phyloP scores from a whole-genome alignment of 2,113 vertebrate genomes.

The Syngnathus scovelli region DNA sequence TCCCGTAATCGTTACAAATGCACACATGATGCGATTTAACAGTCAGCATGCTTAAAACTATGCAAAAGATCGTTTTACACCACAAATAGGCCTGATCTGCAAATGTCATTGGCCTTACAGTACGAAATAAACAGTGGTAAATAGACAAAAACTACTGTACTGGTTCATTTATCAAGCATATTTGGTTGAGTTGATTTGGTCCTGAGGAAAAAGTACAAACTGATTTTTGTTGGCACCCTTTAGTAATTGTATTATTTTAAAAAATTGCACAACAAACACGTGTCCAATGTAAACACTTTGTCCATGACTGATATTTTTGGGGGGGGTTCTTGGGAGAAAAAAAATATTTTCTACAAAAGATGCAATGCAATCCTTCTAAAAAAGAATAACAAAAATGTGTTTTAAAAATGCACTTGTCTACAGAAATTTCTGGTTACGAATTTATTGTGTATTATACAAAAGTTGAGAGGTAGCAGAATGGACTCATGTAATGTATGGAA shows the following conservation, averaged over 20 bases:
- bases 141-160: not conserved
- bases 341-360: slow-evolving; percentile 35
- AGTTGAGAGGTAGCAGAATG: slow-evolving; percentile 58
- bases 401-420: slow-evolving; percentile 28
- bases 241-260: slow-evolving; percentile 24
- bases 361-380: slow-evolving; percentile 30
- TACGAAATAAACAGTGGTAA: slow-evolving; percentile 22
- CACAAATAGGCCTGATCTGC: slow-evolving; percentile 14
- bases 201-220: slow-evolving; percentile 58
- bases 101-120: slow-evolving; percentile 27
- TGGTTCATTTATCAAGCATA: slow-evolving; percentile 18
- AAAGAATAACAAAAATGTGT: slow-evolving; percentile 32
- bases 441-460: slow-evolving; percentile 26
- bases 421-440: slow-evolving; percentile 12
- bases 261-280: slow-evolving; percentile 46
- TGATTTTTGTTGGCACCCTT: slow-evolving; percentile 45
- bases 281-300: slow-evolving; percentile 21
- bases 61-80: too few relatives aligned
- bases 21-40: not conserved
- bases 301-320: slow-evolving; percentile 20
- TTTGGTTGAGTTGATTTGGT: slow-evolving; percentile 54
- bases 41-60: not conserved
- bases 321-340: slow-evolving; percentile 15
- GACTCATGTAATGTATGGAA: slow-evolving; percentile 33
- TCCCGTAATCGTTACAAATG: not conserved